A percentile compares a stretch with the other conserved stretches of the same genome.
phyloP scores from a whole-genome alignment of 2,797 vertebrate species.

The Hylomyscus alleni region DNA sequence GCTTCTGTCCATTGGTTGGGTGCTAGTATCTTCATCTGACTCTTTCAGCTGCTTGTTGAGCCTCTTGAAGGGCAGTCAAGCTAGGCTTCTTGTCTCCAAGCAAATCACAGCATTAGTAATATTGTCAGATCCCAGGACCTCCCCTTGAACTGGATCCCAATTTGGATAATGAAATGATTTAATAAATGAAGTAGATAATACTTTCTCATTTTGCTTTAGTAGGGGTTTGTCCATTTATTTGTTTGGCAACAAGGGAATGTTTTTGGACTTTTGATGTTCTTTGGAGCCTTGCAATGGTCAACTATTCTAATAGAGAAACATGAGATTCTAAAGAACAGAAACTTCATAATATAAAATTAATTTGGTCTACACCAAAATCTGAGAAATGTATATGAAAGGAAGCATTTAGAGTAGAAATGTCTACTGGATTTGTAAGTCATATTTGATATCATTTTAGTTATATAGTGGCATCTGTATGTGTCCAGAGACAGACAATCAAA shows the following conservation, averaged over 20 bases:
- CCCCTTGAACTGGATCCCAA: too few relatives aligned
- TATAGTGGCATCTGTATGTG: background rate
- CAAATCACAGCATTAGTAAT: too few relatives aligned
- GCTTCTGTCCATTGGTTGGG: too few relatives aligned
- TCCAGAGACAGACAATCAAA: background rate
- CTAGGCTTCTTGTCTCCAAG: too few relatives aligned
- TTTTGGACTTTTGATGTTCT: constrained; percentile 6
- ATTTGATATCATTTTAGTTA: constrained; percentile 30
- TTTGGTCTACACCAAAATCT: background rate
- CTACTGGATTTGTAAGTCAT: background rate
- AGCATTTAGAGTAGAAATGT: background rate
- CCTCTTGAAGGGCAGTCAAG: too few relatives aligned
- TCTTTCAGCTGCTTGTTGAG: too few relatives aligned
- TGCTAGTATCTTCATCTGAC: too few relatives aligned
- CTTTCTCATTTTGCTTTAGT: constrained; percentile 15
- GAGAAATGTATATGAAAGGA: constrained; percentile 1
- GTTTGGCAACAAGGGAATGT: background rate
- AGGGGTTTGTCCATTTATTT: background rate
- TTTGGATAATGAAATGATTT: background rate
- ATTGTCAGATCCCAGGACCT: too few relatives aligned
- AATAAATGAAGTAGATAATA: background rate
- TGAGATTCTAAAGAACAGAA: background rate
- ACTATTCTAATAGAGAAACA: background rate
- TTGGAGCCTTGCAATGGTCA: background rate
- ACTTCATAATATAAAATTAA: background rate